These are phyloP conservation scores for Lindbergichthys nudifrons DNA, from an alignment of 2,797 vertebrate genomes.

Conservation along the genomic window DNA sequence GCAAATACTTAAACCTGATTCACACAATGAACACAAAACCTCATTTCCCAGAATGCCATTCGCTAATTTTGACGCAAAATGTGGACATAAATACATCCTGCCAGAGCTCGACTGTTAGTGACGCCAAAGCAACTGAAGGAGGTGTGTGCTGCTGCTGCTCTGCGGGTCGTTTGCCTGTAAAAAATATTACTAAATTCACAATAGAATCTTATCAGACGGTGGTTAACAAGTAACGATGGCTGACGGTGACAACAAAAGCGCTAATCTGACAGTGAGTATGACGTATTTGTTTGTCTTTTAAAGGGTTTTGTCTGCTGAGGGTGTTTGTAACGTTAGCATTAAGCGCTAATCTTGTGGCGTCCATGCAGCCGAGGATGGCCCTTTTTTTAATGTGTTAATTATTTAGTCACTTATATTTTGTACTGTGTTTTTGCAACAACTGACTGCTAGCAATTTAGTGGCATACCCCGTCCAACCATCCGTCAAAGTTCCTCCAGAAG, in stretches of 20 bases:
- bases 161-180: constrained; percentile 18
- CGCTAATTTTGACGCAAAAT: constrained; percentile 48
- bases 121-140: constrained; percentile 18
- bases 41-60: constrained; percentile 67
- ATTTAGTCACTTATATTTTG: not conserved
- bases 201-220: not conserved
- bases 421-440: not conserved
- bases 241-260: constrained; percentile 82
- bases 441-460: not conserved
- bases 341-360: constrained; percentile 17
- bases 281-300: not conserved
- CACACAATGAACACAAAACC: constrained; percentile 15
- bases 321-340: constrained; percentile 33
- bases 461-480: not conserved
- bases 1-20: not conserved
- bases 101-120: constrained; percentile 56
- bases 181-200: not conserved
- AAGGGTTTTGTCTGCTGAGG: not conserved
- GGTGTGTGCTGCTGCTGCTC: constrained; percentile 3
- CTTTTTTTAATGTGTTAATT: not conserved
- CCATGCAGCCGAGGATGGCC: not conserved
- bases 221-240: constrained; percentile 52
- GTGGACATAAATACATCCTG: constrained; percentile 70
- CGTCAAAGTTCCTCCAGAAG: not conserved
- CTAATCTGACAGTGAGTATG: constrained; percentile 75